These are phyloP conservation scores for Lithophane ornitopus DNA, from an alignment of 2,888 invertebrate species.

Conservation along the genomic window DNA sequence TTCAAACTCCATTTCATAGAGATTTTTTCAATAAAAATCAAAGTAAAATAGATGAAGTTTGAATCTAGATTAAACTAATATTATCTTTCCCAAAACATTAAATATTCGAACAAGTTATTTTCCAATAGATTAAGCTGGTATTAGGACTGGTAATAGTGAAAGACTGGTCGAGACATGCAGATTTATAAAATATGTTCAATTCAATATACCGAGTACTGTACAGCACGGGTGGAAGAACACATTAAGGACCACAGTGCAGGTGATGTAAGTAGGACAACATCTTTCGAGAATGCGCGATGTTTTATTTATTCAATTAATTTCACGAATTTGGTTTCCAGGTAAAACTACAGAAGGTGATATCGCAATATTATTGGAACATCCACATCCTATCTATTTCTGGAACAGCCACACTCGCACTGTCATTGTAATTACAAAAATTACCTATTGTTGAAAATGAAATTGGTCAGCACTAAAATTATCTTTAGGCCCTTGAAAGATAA, in stretches of 20 bases:
- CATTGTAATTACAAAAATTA: not conserved
- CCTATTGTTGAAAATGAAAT: not conserved
- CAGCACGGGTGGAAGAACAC: slow-evolving; percentile 21
- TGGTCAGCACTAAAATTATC: not conserved
- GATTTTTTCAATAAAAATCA: not conserved
- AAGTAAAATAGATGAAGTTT: slow-evolving; percentile 1
- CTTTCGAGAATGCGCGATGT: not conserved
- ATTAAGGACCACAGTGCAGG: slow-evolving; percentile 33
- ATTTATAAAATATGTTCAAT: slow-evolving; percentile 55
- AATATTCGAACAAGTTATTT: not conserved
- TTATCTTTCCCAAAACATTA: slow-evolving; percentile 11
- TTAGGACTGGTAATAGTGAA: not conserved
- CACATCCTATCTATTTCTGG: not conserved
- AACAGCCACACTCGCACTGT: not conserved
- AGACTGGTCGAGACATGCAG: slow-evolving; percentile 36
- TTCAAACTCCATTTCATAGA: not conserved
- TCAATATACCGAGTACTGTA: slow-evolving; percentile 32
- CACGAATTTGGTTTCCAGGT: not conserved
- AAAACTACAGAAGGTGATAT: not conserved
- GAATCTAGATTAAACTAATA: slow-evolving; percentile 14
- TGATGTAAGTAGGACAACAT: not conserved
- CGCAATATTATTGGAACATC: too few species aligned
- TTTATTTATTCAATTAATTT: not conserved
- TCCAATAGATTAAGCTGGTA: slow-evolving; percentile 7
- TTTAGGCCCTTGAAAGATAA: not conserved